A percentile compares a stretch with the other conserved stretches of the same genome.
Conservation (phyloP, 2,113 vertebrate genomes). For the Charina bottae region DNA sequence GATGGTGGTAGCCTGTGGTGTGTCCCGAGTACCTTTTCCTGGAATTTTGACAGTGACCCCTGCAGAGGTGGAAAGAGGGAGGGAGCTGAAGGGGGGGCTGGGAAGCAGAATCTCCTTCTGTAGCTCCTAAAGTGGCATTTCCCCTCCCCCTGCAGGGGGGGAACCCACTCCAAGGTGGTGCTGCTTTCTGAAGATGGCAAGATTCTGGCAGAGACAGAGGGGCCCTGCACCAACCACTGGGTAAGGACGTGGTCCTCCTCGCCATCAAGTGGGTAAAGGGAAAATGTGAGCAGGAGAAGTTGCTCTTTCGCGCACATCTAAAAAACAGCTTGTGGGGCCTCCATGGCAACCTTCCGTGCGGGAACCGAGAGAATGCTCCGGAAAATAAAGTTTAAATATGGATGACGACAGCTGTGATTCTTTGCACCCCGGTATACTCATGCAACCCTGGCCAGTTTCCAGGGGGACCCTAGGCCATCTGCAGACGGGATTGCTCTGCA, state of each 20-base stretch:
- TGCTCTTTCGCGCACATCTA: not conserved
- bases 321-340: too few species aligned
- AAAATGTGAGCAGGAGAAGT: too few species aligned
- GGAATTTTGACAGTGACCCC: too few species aligned
- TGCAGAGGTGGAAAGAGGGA: too few species aligned
- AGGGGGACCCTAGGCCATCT: too few species aligned
- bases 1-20: not conserved
- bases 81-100: too few species aligned
- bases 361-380: too few species aligned
- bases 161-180: slow-evolving; percentile 84
- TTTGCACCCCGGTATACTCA: too few species aligned
- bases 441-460: too few species aligned
- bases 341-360: not conserved
- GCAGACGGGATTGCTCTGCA: too few species aligned
- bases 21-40: not conserved
- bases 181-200: slow-evolving; percentile 82
- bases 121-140: not conserved
- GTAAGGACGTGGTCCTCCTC: slow-evolving; percentile 56
- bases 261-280: not conserved
- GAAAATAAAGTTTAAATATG: not conserved
- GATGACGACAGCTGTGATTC: too few species aligned
- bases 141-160: slow-evolving; percentile 72
- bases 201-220: slow-evolving; percentile 82
- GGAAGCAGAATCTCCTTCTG: not conserved
- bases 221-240: slow-evolving; percentile 91